Base-by-base conservation (phyloP, 1,140 invertebrate species). In the Protaetia brevitarsis region DNA sequence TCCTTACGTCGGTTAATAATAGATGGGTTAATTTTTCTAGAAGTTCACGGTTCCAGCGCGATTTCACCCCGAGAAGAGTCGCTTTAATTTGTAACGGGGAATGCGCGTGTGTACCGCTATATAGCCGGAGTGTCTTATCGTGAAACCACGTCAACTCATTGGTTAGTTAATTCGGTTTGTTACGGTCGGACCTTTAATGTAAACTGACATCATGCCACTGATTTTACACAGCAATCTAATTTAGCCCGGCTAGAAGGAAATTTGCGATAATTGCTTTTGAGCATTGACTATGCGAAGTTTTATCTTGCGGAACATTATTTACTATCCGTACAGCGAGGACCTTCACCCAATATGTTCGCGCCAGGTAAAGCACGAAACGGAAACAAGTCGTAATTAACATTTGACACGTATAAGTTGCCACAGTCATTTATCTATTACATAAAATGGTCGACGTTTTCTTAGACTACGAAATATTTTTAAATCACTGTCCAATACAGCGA, bases 21-120 rank as follows among this genome's bases (percentile, higher is more conserved):
- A 71, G 69, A 73, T 75, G 71, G 72, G 68, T 75, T 74, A 73
- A 73, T 75, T 75, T 74, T 74, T 73, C 72, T 51, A 51, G 19
- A 51, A 51, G 41, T 51, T 51, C 41, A 51, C 41, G 41, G 41
- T 51, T 51, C 41, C 41, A 51, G 31, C 57, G 57, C 29, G 57
- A 31, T 29, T 29, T 28, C 57, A 28, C 23, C 57, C 27, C 29
- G 57, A 31, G 57, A 59, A n/a, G 57, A 51, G 19, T 23, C 26
- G 41, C 26, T 51, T 23, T 59, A 59, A 59, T 59, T 59, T 59
- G 57, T 19, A 59, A 59, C 27, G 26, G 11, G 10, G 28, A 31
- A 28, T 56, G 13, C 13, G 51, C 6, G 51, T 21, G 51, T 13
- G 11, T 21, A 56, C 19, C 26, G 19, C 13, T 23, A 19, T 56